Percentiles rank a stretch among this genome's conserved stretches.
These are phyloP conservation scores for Carduelis carduelis DNA, from an alignment of 2,797 vertebrate genomes.

Conservation along the genomic window DNA sequence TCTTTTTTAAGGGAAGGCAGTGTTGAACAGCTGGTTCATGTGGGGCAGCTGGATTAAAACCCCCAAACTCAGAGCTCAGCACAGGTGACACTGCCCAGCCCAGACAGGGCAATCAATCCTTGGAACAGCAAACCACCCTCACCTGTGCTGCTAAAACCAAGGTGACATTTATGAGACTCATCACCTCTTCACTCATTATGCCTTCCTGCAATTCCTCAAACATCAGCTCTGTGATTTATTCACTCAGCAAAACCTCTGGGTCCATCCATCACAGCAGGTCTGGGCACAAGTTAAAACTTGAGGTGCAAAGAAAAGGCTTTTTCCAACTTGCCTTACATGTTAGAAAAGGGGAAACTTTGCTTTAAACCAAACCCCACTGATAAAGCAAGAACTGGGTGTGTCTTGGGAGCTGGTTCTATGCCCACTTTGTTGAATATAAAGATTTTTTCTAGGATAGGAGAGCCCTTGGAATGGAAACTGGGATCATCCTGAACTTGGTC, in stretches of 20 bases:
- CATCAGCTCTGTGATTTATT: neutral
- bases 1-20: neutral
- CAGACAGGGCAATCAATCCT: neutral
- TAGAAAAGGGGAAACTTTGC: neutral
- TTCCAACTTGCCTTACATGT: neutral
- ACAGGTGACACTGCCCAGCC: neutral
- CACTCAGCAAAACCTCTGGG: conserved; percentile 7
- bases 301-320: neutral
- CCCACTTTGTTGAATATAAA: neutral
- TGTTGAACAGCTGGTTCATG: fast-evolving
- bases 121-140: neutral
- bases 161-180: conserved; percentile 38
- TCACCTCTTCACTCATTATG: neutral
- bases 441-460: neutral
- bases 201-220: neutral
- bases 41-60: neutral
- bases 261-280: neutral
- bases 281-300: neutral
- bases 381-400: fast-evolving
- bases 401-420: neutral
- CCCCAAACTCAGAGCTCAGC: neutral
- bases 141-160: neutral
- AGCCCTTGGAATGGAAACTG: neutral
- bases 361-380: neutral
- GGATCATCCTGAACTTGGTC: neutral